phyloP scores from a whole-genome alignment of 2,113 vertebrate species.

The Melanerpes aurifrons region DNA sequence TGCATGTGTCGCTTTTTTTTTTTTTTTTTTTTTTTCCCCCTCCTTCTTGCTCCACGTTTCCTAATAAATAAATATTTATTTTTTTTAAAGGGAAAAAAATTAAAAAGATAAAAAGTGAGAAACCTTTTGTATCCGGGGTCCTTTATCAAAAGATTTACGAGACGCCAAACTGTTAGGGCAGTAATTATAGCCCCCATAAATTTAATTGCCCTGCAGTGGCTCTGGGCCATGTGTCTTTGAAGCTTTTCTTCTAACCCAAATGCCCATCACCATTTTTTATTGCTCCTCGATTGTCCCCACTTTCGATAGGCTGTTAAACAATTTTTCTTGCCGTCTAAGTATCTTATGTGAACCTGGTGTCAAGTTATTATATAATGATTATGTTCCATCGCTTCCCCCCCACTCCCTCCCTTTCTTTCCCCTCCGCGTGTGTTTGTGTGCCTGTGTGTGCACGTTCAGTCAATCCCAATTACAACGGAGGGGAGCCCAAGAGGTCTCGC shows the following conservation, averaged over 20 bases:
- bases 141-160: conserved; percentile 95
- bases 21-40: background rate
- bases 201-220: conserved; percentile 94
- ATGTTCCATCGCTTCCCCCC: conserved; percentile 85
- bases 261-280: conserved; percentile 88
- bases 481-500: conserved; percentile 97
- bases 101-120: conserved; percentile 49
- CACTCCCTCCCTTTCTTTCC: conserved; percentile 30
- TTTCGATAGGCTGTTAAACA: conserved; percentile 80
- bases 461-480: conserved; percentile 94
- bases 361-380: conserved; percentile 85
- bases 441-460: conserved; percentile 80
- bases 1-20: background rate
- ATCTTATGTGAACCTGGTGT: conserved; percentile 84
- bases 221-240: conserved; percentile 91
- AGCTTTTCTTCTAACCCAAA: conserved; percentile 89
- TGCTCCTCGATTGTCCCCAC: conserved; percentile 81
- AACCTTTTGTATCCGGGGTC: conserved; percentile 78
- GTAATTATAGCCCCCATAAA: conserved; percentile 98
- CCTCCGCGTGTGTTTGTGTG: conserved; percentile 28
- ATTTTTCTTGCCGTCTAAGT: conserved; percentile 83
- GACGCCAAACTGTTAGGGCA: conserved; percentile 92
- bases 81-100: background rate
- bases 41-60: conserved; percentile 25
- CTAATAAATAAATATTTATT: conserved; percentile 18